Evolutionary conservation across 2,888 invertebrate genomes (phyloP).

Genomic region (Thymelicus sylvestris): DNA sequence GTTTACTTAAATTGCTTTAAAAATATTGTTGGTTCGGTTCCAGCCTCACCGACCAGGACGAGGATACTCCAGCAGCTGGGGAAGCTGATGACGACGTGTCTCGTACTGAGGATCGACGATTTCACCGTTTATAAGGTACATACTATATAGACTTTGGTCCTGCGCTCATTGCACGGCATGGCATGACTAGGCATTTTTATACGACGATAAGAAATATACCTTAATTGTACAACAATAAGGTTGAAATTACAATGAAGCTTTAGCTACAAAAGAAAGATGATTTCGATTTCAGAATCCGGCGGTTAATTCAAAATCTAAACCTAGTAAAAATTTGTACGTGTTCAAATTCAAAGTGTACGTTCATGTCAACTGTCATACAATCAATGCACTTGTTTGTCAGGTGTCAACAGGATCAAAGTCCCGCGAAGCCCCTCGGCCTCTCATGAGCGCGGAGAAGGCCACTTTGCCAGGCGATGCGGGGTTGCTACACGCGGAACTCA

Average conservation of each 20-base stretch:
- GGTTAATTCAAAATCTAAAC: too few species aligned
- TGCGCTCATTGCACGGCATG: too few species aligned
- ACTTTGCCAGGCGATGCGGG: slow-evolving; percentile 95
- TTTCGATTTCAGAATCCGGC: too few species aligned
- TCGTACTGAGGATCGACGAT: slow-evolving; percentile 95
- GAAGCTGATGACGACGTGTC: slow-evolving; percentile 96
- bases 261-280: too few species aligned
- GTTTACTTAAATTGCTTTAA: too few species aligned
- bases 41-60: slow-evolving; percentile 86
- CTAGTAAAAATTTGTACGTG: too few species aligned
- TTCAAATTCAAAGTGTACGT: too few species aligned
- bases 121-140: slow-evolving; percentile 94
- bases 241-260: too few species aligned
- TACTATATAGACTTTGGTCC: background rate
- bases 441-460: slow-evolving; percentile 89
- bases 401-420: slow-evolving; percentile 75
- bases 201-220: too few species aligned
- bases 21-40: slow-evolving; percentile 40
- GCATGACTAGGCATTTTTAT: too few species aligned
- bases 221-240: background rate
- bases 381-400: slow-evolving; percentile 48
- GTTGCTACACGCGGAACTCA: slow-evolving; percentile 97
- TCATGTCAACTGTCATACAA: too few species aligned
- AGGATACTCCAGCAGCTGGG: slow-evolving; percentile 90
- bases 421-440: slow-evolving; percentile 66